Evolutionary conservation across 2,888 invertebrate species (phyloP), one percentile per base, ranked within the genome.

Genomic region (Phalangium opilio): DNA sequence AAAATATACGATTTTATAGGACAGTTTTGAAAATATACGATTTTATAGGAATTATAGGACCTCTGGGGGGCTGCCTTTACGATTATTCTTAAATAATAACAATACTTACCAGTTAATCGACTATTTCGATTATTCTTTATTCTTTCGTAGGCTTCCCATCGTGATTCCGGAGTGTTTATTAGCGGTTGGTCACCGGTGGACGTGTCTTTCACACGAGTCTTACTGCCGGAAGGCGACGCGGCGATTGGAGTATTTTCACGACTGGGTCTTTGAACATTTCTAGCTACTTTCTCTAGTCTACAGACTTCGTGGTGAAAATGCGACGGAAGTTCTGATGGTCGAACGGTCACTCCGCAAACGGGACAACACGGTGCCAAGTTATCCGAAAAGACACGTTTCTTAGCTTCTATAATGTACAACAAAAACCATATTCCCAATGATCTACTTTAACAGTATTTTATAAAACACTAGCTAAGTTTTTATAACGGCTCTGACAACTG

Each of bases 291-390:
- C 18, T 63, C 64, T 43, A 84, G 68, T 57, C 78, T 77, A 52
- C 83, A 81, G 54, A 89, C 71, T 69, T 90, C 90, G 51, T 82
- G 72, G 42, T 76, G 69, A 55, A 84, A 76, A 67, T 90, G 91
- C 20, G 78, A 71, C 57, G 85, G 83, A n/a, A 89, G 70, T 65
- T 90, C 90, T 2, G 79, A 78, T 2, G 78, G 75, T 42, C 86
- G 71, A 39, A 91, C 73, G 2, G 86, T 85, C 51, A 83, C 77
- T 53, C 87, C 82, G 65, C 91, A 91, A 1, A 85, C 81, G 0
- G 91, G 90, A 65, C 91, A 91, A 64, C 50, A 50, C 10, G 61
- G 61, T 8, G 47, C 38, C 38, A 17, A 18, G 10, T 43, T 44
- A 19, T 47, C 45, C 4, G 15, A n/a, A 2, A 43, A 44, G 14